Evolutionary conservation across 2,888 invertebrate genomes (phyloP).

Genomic region (Rhingia campestris): DNA sequence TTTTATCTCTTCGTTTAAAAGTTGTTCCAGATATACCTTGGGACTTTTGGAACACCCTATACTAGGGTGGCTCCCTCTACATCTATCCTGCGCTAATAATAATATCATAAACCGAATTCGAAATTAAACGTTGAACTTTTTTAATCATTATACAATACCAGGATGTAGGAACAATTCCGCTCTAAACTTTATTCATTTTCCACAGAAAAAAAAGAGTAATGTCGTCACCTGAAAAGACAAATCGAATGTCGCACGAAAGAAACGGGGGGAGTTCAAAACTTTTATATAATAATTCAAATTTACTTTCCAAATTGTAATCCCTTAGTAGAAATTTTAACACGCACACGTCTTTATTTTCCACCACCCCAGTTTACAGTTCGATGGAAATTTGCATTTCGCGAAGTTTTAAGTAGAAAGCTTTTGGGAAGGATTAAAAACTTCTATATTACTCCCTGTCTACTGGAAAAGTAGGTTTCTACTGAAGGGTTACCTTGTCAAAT

Average conservation of each 20-base stretch:
- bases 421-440: constrained; percentile 55
- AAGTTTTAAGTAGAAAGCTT: constrained; percentile 53
- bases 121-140: too few relatives aligned
- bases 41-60: too few relatives aligned
- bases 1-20: too few relatives aligned
- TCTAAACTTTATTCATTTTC: too few relatives aligned
- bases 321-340: constrained; percentile 34
- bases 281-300: constrained; percentile 46
- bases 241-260: constrained; percentile 14
- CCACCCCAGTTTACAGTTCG: constrained; percentile 1
- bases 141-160: too few relatives aligned
- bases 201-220: neutral
- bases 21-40: too few relatives aligned
- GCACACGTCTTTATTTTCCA: constrained; percentile 24
- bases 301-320: constrained; percentile 52
- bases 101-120: too few relatives aligned
- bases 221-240: constrained; percentile 1
- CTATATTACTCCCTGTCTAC: constrained; percentile 39
- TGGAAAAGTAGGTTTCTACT: constrained; percentile 15
- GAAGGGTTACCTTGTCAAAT: constrained; percentile 31
- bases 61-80: too few relatives aligned
- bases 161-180: too few relatives aligned
- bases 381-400: constrained; percentile 27
- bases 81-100: too few relatives aligned
- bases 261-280: neutral